phyloP scores from a whole-genome alignment of 2,113 vertebrate species.

The Sylvia atricapilla region DNA sequence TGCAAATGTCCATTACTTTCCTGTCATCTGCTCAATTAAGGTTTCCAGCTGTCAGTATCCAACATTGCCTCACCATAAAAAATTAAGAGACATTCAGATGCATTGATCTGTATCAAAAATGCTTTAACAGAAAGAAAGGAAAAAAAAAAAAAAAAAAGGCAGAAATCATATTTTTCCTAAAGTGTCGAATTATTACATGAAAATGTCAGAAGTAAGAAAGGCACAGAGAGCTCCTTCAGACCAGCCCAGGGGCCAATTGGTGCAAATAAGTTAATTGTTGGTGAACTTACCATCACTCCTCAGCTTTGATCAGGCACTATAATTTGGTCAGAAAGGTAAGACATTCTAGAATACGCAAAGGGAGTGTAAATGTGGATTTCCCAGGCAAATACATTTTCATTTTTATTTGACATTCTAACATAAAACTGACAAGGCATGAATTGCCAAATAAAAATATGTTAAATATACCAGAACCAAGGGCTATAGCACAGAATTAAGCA shows the following conservation, averaged over 20 bases:
- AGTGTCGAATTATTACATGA: slow-evolving; percentile 48
- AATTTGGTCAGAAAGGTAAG: neutral
- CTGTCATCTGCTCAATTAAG: slow-evolving; percentile 75
- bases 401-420: neutral
- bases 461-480: neutral
- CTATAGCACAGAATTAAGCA: neutral
- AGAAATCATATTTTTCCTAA: slow-evolving; percentile 62
- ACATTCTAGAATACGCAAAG: neutral
- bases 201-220: slow-evolving; percentile 50
- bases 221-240: neutral
- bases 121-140: neutral
- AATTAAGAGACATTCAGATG: slow-evolving; percentile 65
- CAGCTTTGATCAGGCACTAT: neutral
- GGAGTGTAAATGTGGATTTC: neutral
- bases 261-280: neutral
- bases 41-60: slow-evolving; percentile 74
- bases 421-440: neutral
- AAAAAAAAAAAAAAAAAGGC: neutral
- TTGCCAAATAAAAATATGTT: neutral
- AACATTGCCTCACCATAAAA: slow-evolving; percentile 47
- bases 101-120: slow-evolving; percentile 74
- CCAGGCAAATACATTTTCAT: neutral
- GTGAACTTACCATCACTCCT: neutral
- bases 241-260: neutral
- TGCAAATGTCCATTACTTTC: slow-evolving; percentile 62